Evolutionary conservation across 1,140 invertebrate genomes (phyloP).

Genomic region (Hirudo medicinalis): DNA sequence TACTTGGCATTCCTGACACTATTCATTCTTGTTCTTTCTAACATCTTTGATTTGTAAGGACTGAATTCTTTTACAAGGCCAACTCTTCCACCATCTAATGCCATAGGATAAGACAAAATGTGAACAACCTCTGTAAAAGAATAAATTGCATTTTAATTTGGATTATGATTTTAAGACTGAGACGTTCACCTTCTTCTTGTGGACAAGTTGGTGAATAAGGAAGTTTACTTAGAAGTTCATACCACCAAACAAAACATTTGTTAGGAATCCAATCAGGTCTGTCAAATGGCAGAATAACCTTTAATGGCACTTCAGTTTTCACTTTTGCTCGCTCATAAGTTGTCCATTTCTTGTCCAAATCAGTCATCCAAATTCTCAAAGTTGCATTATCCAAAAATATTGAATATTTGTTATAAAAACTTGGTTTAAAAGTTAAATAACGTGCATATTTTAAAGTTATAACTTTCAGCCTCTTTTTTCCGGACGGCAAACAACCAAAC

Average conservation of each 20-base stretch:
- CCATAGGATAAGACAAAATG: conserved; percentile 1
- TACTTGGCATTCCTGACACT: not conserved
- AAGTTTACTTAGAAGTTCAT: not conserved
- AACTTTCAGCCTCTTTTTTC: no score
- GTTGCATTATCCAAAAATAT: no score
- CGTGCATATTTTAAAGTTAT: no score
- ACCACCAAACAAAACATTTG: not conserved
- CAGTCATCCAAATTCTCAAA: not conserved
- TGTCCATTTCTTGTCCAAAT: not conserved
- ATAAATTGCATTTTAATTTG: not conserved
- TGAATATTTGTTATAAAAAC: no score
- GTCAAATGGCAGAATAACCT: not conserved
- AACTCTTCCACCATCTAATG: not conserved
- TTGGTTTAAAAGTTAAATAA: no score
- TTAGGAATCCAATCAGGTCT: not conserved
- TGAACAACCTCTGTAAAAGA: not conserved
- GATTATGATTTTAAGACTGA: not conserved
- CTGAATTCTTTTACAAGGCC: conserved; percentile 4
- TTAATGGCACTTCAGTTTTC: not conserved
- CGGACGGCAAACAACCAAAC: no score
- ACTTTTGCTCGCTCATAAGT: not conserved
- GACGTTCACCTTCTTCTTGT: not conserved
- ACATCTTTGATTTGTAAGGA: not conserved
- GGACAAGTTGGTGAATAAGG: not conserved
- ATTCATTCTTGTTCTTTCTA: not conserved